Conservation (phyloP, 2,113 vertebrate genomes). For the Trichomycterus rosablanca region DNA sequence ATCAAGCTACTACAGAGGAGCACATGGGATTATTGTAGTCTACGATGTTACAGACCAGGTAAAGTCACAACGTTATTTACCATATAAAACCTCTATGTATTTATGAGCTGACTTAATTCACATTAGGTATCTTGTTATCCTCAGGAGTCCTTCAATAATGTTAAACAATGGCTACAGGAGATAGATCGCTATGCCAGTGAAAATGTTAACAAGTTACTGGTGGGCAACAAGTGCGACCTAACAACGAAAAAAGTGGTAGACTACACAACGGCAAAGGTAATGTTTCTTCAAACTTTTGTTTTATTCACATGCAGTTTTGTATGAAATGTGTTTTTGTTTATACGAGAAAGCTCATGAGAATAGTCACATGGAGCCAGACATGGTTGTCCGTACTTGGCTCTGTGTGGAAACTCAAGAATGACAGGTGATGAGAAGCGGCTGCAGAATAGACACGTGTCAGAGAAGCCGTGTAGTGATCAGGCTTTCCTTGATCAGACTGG, state of each 20-base stretch:
- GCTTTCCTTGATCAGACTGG: too few relatives aligned
- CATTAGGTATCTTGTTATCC: not conserved
- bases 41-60: conserved; percentile 99
- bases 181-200: conserved; percentile 98
- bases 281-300: too few relatives aligned
- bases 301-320: too few relatives aligned
- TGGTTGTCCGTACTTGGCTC: too few relatives aligned
- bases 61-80: conserved; percentile 45
- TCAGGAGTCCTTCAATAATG: conserved; percentile 98
- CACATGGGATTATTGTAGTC: conserved; percentile 98
- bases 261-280: conserved; percentile 98
- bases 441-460: too few relatives aligned
- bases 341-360: too few relatives aligned
- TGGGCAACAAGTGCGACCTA: conserved; percentile 97
- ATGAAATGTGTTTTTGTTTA: too few relatives aligned
- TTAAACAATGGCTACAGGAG: conserved; percentile 99
- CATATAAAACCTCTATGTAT: not conserved
- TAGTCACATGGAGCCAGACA: too few relatives aligned
- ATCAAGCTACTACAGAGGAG: conserved; percentile 98
- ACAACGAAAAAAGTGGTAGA: conserved; percentile 99
- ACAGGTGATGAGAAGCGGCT: too few relatives aligned
- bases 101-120: not conserved
- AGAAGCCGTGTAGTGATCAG: too few relatives aligned
- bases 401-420: too few relatives aligned
- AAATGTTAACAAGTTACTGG: conserved; percentile 99